A percentile compares a stretch with the other conserved stretches of the same genome.
These are phyloP conservation scores for Apamea epomidion DNA, from an alignment of 2,888 invertebrate species.

Conservation along the genomic window DNA sequence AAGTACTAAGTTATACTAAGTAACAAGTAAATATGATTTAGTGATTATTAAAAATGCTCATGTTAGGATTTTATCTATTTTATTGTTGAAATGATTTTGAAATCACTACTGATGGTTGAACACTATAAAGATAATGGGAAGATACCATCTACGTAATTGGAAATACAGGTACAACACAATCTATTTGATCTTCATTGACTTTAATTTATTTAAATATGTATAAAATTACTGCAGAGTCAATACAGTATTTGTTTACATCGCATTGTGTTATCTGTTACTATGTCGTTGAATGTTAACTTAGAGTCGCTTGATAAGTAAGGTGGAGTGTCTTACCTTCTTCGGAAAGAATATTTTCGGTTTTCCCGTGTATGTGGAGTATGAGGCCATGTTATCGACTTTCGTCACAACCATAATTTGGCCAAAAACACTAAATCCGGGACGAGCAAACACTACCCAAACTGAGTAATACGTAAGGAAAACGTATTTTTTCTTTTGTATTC, in stretches of 20 bases:
- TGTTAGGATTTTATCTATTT: background rate
- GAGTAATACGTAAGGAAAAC: constrained; percentile 74
- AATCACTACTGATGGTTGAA: constrained; percentile 12
- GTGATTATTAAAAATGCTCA: background rate
- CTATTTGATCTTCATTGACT: constrained; percentile 32
- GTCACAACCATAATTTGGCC: constrained; percentile 89
- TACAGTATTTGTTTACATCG: constrained; percentile 58
- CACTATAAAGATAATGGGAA: background rate
- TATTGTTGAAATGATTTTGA: constrained; percentile 3
- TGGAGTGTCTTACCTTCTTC: constrained; percentile 84
- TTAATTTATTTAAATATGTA: constrained; percentile 28
- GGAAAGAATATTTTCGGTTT: constrained; percentile 89
- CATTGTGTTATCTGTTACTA: constrained; percentile 64
- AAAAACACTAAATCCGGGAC: constrained; percentile 80
- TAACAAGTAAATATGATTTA: background rate
- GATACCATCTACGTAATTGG: constrained; percentile 37
- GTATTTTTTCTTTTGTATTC: constrained; percentile 78
- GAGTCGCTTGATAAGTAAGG: constrained; percentile 50
- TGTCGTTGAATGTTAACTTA: constrained; percentile 54
- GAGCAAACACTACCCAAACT: constrained; percentile 81
- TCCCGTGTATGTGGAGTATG: constrained; percentile 88
- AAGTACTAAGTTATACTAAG: background rate
- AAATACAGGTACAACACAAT: constrained; percentile 25
- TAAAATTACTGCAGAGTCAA: constrained; percentile 46
- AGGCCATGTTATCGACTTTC: constrained; percentile 89